Evolutionary conservation across 2,113 vertebrate genomes (phyloP).

Genomic region (Labeo rohita): DNA sequence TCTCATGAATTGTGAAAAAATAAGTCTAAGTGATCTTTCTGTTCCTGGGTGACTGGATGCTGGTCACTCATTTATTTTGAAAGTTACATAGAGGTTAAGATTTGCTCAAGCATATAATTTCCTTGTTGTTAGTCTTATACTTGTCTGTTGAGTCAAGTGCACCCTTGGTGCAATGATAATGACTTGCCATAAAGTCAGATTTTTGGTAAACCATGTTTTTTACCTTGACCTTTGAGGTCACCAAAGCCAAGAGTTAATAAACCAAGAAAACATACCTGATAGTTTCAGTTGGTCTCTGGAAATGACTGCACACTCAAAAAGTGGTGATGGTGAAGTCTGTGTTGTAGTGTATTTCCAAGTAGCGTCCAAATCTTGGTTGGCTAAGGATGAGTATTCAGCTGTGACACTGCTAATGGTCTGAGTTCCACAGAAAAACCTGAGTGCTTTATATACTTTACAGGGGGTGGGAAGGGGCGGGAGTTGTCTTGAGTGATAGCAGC

Average conservation of each 20-base stretch:
- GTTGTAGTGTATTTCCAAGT: slow-evolving; percentile 43
- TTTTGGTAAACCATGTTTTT: slow-evolving; percentile 18
- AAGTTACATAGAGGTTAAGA: slow-evolving; percentile 34
- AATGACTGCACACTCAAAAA: slow-evolving; percentile 38
- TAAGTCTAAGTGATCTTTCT: background rate
- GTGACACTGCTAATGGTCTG: slow-evolving; percentile 73
- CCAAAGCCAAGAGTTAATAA: slow-evolving; percentile 18
- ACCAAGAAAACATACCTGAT: slow-evolving; percentile 53
- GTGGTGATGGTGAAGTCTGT: slow-evolving; percentile 41
- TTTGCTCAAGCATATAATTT: slow-evolving; percentile 28
- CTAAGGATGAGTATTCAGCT: slow-evolving; percentile 56
- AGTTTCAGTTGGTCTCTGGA: slow-evolving; percentile 28
- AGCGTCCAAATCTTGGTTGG: slow-evolving; percentile 34
- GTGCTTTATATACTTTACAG: slow-evolving; percentile 72
- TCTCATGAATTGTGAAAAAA: background rate
- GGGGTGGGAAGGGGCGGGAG: slow-evolving; percentile 67
- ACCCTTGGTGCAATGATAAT: slow-evolving; percentile 21
- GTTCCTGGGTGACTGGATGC: slow-evolving; percentile 15
- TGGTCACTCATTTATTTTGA: slow-evolving; percentile 51
- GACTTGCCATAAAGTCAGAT: slow-evolving; percentile 26
- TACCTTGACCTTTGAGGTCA: slow-evolving; percentile 43
- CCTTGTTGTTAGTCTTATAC: background rate
- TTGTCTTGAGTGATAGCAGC: slow-evolving; percentile 57
- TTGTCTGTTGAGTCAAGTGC: slow-evolving; percentile 10
- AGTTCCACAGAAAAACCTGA: slow-evolving; percentile 61